These are phyloP conservation scores for Tolypeutes matacus DNA, from an alignment of 2,797 vertebrate species.

Conservation along the genomic window DNA sequence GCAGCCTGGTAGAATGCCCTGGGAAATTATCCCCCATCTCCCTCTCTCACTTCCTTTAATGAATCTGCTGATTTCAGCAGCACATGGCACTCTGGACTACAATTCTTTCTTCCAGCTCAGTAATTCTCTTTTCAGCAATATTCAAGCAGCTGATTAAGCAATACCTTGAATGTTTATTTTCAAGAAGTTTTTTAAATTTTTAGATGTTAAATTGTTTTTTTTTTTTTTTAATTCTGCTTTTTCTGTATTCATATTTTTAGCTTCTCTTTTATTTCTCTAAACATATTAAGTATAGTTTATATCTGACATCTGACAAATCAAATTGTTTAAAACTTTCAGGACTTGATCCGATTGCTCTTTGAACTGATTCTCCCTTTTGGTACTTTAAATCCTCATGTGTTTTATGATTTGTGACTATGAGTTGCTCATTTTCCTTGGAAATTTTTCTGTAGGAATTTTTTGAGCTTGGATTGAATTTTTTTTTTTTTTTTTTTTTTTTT, in stretches of 20 bases:
- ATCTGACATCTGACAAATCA: neutral
- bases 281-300: neutral
- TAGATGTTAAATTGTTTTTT: neutral
- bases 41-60: neutral
- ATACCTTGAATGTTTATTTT: neutral
- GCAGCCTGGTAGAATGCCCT: neutral
- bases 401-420: conserved; percentile 2
- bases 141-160: neutral
- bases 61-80: neutral
- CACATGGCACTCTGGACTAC: neutral
- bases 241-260: conserved; percentile 13
- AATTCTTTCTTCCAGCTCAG: neutral
- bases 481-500: too few species aligned
- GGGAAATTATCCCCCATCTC: neutral
- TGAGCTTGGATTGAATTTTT: neutral
- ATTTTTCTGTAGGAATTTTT: conserved; percentile 15
- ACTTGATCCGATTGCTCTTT: neutral
- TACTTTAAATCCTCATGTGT: neutral
- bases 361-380: neutral
- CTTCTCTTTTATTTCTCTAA: neutral
- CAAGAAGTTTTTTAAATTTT: conserved; percentile 13
- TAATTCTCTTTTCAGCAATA: neutral
- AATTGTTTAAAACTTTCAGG: neutral
- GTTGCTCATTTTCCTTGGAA: neutral
- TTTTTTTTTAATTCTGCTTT: neutral